Conservation (phyloP, 2,797 vertebrate genomes). For the Furcifer pardalis region DNA sequence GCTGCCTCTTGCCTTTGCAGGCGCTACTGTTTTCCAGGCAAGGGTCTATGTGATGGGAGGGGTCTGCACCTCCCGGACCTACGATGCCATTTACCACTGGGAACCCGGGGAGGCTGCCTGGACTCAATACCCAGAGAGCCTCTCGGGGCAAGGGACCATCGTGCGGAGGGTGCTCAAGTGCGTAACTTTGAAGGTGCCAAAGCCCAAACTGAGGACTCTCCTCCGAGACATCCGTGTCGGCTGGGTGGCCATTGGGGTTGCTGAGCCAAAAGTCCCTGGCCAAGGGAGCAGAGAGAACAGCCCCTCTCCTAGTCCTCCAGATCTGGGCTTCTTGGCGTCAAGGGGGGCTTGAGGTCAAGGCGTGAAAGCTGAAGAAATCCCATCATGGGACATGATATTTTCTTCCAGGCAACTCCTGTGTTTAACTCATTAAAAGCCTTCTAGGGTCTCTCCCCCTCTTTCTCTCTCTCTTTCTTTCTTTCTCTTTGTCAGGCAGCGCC, state of each 20-base stretch:
- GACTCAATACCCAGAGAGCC: conserved; percentile 83
- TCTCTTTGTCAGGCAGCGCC: neutral
- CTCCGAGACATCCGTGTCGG: neutral
- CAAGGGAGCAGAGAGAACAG: neutral
- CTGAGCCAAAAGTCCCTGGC: neutral
- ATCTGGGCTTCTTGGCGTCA: neutral
- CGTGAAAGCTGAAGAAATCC: neutral
- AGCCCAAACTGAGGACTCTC: conserved; percentile 80
- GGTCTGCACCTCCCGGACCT: conserved; percentile 80
- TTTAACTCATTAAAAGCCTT: neutral
- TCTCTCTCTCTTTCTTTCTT: neutral
- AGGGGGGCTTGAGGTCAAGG: too few relatives aligned
- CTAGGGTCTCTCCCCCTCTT: neutral
- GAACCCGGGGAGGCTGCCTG: conserved; percentile 85
- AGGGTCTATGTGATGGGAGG: conserved; percentile 85
- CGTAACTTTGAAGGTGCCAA: conserved; percentile 84
- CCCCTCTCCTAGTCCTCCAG: neutral
- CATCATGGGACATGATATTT: neutral
- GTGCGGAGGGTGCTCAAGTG: conserved; percentile 84
- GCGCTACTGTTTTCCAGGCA: conserved; percentile 82
- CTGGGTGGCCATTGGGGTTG: neutral
- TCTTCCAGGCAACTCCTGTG: neutral
- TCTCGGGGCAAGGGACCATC: conserved; percentile 80
- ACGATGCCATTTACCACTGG: conserved; percentile 87
- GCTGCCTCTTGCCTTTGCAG: conserved; percentile 79